These are phyloP conservation scores for Dasyprocta punctata DNA, from an alignment of 2,113 vertebrate species.

Conservation along the genomic window DNA sequence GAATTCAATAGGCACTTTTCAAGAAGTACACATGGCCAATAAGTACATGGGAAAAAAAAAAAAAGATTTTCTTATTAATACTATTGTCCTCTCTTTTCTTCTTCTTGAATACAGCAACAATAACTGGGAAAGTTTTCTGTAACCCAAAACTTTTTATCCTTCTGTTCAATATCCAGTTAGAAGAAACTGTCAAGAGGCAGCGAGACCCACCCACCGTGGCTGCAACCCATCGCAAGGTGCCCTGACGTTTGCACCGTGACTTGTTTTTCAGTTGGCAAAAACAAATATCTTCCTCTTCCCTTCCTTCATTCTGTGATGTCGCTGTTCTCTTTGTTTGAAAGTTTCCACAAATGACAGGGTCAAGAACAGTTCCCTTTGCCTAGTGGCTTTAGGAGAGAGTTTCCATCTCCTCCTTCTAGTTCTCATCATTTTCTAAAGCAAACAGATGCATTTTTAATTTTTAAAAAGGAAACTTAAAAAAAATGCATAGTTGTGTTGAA, in stretches of 20 bases:
- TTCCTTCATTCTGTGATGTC: slow-evolving; percentile 20
- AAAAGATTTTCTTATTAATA: not conserved
- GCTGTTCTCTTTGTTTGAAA: slow-evolving; percentile 49
- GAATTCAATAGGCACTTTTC: not conserved
- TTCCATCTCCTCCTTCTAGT: slow-evolving; percentile 10
- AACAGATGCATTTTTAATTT: not conserved
- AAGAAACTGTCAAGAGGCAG: not conserved
- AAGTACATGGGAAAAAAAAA: not conserved
- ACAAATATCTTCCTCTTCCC: slow-evolving; percentile 53
- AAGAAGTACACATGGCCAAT: not conserved
- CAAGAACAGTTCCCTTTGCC: slow-evolving; percentile 19
- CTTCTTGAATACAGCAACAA: not conserved
- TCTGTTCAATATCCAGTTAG: not conserved
- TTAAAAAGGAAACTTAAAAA: not conserved
- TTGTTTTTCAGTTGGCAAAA: slow-evolving; percentile 58
- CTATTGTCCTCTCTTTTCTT: not conserved
- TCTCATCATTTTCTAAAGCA: not conserved
- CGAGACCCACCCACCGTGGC: too few species aligned
- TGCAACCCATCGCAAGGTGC: not conserved
- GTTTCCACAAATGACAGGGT: slow-evolving; percentile 58
- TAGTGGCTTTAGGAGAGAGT: not conserved
- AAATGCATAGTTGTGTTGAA: not conserved
- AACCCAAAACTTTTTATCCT: not conserved
- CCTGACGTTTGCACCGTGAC: not conserved
- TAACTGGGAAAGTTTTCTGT: not conserved